Conservation (phyloP, 2,113 vertebrate species). For the Muscicapa adusta region DNA sequence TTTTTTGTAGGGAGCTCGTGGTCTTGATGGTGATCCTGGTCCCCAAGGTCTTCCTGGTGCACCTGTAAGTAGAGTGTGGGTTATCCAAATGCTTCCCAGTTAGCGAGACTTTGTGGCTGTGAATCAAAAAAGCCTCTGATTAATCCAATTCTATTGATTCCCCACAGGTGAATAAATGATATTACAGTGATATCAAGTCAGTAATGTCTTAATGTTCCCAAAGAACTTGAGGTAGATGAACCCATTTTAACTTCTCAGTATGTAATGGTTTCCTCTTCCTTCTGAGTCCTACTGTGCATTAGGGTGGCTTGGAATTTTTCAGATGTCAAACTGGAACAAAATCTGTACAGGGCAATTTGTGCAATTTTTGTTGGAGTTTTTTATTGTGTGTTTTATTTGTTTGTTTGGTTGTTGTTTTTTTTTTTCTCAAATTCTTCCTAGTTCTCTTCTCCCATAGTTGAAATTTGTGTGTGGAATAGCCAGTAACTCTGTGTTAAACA, state of each 20-base stretch:
- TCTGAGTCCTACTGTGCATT: background rate
- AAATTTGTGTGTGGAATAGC: background rate
- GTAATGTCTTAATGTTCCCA: background rate
- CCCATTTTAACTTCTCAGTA: background rate
- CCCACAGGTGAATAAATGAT: background rate
- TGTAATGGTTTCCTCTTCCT: background rate
- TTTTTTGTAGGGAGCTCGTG: conserved; percentile 82
- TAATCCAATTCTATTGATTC: background rate
- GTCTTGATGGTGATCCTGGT: conserved; percentile 89
- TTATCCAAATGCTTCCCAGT: background rate
- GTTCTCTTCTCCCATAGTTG: background rate
- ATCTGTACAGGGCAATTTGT: accelerated
- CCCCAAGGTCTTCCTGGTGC: conserved; percentile 86
- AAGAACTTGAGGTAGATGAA: background rate
- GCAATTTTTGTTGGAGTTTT: background rate
- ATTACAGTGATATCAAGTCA: background rate
- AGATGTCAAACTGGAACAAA: background rate
- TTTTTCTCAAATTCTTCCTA: background rate
- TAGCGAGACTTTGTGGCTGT: background rate
- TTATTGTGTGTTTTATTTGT: background rate
- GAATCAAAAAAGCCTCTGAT: background rate
- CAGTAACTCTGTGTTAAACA: background rate
- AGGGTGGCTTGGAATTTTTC: background rate
- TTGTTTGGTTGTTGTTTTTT: background rate
- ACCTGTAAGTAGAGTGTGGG: conserved; percentile 75